Percentiles rank a stretch among this genome's conserved stretches.
phyloP scores from a whole-genome alignment of 2,888 invertebrate genomes.

The Thymelicus sylvestris region DNA sequence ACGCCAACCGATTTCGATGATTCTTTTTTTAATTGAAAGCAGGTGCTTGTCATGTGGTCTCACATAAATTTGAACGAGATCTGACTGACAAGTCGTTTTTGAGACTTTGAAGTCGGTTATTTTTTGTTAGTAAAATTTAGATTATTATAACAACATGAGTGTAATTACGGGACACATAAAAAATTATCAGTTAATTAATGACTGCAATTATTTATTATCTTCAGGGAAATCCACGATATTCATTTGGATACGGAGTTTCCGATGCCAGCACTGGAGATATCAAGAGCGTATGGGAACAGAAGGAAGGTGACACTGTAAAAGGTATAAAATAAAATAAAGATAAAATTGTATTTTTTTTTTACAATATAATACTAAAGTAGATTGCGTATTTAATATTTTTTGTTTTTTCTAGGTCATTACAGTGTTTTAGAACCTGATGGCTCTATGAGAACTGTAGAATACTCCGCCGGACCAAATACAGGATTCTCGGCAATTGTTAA shows the following conservation, averaged over 20 bases:
- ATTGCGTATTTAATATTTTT: slow-evolving; percentile 7
- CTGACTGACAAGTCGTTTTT: too few relatives aligned
- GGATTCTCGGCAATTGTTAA: slow-evolving; percentile 86
- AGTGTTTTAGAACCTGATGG: slow-evolving; percentile 89
- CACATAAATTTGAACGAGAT: too few relatives aligned
- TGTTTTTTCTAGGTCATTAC: slow-evolving; percentile 80
- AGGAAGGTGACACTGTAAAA: slow-evolving; percentile 85
- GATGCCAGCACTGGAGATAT: slow-evolving; percentile 85
- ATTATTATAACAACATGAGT: slow-evolving; percentile 48
- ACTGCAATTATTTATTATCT: slow-evolving; percentile 46
- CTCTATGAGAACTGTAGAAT: slow-evolving; percentile 85
- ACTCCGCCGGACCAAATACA: slow-evolving; percentile 83
- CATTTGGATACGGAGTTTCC: slow-evolving; percentile 86
- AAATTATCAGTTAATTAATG: slow-evolving; percentile 46
- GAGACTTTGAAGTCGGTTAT: too few relatives aligned
- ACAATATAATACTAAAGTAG: background rate
- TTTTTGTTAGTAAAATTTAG: too few relatives aligned
- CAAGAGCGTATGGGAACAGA: slow-evolving; percentile 86
- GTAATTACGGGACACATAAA: slow-evolving; percentile 57
- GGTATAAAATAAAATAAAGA: slow-evolving; percentile 60
- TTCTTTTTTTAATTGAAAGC: too few relatives aligned
- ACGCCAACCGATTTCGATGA: too few relatives aligned
- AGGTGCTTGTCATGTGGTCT: too few relatives aligned
- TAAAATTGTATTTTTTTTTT: background rate
- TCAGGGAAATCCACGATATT: slow-evolving; percentile 84